Evolutionary conservation across 2,113 vertebrate genomes (phyloP).

Genomic region (Alexandromys fortis): DNA sequence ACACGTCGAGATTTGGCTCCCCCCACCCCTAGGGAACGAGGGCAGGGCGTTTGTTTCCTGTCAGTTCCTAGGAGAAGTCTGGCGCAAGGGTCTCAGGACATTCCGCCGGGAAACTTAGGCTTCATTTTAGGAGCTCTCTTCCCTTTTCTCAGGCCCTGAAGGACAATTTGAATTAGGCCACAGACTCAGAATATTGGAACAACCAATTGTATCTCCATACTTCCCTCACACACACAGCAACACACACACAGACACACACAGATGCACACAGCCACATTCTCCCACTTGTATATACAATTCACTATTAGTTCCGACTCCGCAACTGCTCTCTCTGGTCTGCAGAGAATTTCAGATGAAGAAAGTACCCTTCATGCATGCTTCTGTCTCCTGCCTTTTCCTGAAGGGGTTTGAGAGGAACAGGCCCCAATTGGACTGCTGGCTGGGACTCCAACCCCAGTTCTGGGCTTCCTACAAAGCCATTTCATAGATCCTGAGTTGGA

Average conservation of each 20-base stretch:
- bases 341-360: slow-evolving; percentile 29
- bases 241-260: background rate
- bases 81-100: background rate
- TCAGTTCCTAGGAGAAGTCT: background rate
- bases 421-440: background rate
- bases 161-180: slow-evolving; percentile 32
- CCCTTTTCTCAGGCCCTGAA: background rate
- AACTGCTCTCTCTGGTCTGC: slow-evolving; percentile 24
- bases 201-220: background rate
- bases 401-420: slow-evolving; percentile 38
- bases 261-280: background rate
- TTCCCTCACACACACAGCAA: background rate
- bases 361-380: background rate
- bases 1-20: background rate
- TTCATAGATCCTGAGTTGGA: slow-evolving; percentile 13
- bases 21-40: background rate
- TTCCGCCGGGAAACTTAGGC: background rate
- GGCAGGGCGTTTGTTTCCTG: background rate
- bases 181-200: background rate
- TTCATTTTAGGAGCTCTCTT: background rate
- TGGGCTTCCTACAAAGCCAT: background rate
- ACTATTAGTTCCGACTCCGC: background rate
- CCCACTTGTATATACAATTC: background rate
- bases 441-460: background rate
- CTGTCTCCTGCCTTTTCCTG: background rate